These are phyloP conservation scores for Trichonephila clavata DNA, from an alignment of 1,140 invertebrate species.

Conservation along the genomic window DNA sequence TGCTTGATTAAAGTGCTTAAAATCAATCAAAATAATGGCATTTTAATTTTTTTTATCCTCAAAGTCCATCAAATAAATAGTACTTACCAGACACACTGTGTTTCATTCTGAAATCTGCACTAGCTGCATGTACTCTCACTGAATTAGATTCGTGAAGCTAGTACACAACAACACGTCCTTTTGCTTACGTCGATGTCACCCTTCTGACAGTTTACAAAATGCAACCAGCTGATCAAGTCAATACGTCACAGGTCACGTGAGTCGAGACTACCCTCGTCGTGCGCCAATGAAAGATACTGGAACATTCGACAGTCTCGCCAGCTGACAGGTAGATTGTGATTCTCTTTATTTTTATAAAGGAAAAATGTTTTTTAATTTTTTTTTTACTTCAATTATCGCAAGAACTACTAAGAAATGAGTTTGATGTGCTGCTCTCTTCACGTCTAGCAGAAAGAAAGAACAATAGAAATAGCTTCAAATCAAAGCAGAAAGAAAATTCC, in stretches of 20 bases:
- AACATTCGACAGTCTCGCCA: too few relatives aligned
- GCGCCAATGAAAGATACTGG: too few relatives aligned
- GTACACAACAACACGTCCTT: not conserved
- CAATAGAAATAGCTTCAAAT: too few relatives aligned
- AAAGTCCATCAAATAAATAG: not conserved
- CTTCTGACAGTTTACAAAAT: slow-evolving; percentile 36
- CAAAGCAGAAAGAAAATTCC: too few relatives aligned
- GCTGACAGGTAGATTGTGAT: too few relatives aligned
- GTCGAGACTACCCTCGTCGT: not conserved
- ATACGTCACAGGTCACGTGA: slow-evolving; percentile 53
- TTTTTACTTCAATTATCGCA: too few relatives aligned
- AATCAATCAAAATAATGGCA: not conserved
- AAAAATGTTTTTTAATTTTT: too few relatives aligned
- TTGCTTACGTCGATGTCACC: not conserved
- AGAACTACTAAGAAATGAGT: too few relatives aligned
- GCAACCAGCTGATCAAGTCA: slow-evolving; percentile 56
- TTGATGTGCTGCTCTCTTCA: too few relatives aligned
- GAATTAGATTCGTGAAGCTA: not conserved
- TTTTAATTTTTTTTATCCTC: not conserved
- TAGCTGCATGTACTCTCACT: not conserved
- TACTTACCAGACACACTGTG: slow-evolving; percentile 39
- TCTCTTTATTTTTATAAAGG: too few relatives aligned
- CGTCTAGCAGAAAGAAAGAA: too few relatives aligned
- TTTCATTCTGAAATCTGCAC: slow-evolving; percentile 36
- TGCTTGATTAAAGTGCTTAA: not conserved